A percentile compares a stretch with the other conserved stretches of the same genome.
Conservation (phyloP, 2,888 invertebrate genomes). For the Liodrosophila aerea region DNA sequence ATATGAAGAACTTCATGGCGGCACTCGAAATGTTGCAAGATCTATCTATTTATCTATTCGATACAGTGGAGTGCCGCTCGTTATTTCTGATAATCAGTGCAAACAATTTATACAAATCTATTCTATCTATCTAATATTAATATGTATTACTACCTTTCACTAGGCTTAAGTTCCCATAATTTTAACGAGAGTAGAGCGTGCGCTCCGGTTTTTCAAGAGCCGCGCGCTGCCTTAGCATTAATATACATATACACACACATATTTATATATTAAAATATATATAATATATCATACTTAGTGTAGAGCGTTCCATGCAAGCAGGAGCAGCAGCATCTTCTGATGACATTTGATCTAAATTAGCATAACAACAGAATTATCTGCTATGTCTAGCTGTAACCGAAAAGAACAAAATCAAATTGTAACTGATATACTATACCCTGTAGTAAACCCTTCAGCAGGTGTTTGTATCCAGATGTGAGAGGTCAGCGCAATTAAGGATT, state of each 20-base stretch:
- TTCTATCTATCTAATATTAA: constrained; percentile 1
- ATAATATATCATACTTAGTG: constrained; percentile 36
- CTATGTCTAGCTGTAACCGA: constrained; percentile 66
- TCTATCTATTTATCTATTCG: neutral
- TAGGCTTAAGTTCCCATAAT: constrained; percentile 68
- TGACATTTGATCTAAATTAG: constrained; percentile 22
- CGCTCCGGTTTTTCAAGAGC: constrained; percentile 34
- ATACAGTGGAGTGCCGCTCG: constrained; percentile 33
- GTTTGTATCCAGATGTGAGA: constrained; percentile 56
- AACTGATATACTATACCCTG: constrained; percentile 46
- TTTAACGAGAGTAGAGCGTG: constrained; percentile 56
- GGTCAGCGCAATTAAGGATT: constrained; percentile 61
- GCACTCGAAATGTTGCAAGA: constrained; percentile 33
- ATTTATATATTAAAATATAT: constrained; percentile 21
- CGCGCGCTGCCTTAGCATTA: constrained; percentile 55
- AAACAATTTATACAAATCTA: constrained; percentile 48
- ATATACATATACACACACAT: constrained; percentile 23
- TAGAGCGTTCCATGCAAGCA: constrained; percentile 27
- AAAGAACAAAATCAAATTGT: constrained; percentile 53
- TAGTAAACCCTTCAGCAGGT: constrained; percentile 36
- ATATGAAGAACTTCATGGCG: constrained; percentile 46
- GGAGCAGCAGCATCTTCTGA: constrained; percentile 34
- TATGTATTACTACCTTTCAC: constrained; percentile 65
- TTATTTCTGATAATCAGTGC: constrained; percentile 68
- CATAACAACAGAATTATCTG: constrained; percentile 32